Percentiles rank a stretch among this genome's conserved stretches.
Conservation (phyloP, 2,113 vertebrate species). For the Myiagra hebetior region DNA sequence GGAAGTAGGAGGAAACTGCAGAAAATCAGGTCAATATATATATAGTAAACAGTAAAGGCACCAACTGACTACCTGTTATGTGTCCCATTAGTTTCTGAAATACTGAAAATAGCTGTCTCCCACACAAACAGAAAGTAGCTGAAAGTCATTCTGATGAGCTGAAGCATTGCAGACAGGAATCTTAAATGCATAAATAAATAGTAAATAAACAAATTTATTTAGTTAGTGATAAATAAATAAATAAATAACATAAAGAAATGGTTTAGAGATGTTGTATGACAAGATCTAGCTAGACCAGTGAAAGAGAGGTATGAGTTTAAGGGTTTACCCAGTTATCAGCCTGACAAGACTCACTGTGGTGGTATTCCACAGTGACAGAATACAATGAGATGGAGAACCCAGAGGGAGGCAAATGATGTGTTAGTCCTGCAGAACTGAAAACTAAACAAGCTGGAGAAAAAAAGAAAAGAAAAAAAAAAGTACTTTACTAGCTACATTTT, state of each 20-base stretch:
- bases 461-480: too few relatives aligned
- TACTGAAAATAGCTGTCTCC: background rate
- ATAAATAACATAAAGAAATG: background rate
- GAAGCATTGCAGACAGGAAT: background rate
- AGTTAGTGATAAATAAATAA: background rate
- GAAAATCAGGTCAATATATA: background rate
- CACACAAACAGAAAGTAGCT: background rate
- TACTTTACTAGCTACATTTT: background rate
- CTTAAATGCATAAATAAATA: background rate
- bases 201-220: background rate
- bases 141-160: background rate
- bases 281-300: background rate
- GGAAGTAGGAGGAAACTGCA: background rate
- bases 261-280: background rate
- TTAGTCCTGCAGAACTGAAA: background rate
- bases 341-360: background rate
- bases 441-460: background rate
- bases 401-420: background rate
- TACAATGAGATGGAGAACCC: background rate
- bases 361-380: background rate
- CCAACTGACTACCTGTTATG: too few relatives aligned
- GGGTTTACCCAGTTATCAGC: background rate
- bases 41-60: background rate
- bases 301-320: background rate
- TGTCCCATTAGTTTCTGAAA: background rate